Evolutionary conservation across 2,888 invertebrate genomes (phyloP).

Genomic region (Argyresthia albistria): DNA sequence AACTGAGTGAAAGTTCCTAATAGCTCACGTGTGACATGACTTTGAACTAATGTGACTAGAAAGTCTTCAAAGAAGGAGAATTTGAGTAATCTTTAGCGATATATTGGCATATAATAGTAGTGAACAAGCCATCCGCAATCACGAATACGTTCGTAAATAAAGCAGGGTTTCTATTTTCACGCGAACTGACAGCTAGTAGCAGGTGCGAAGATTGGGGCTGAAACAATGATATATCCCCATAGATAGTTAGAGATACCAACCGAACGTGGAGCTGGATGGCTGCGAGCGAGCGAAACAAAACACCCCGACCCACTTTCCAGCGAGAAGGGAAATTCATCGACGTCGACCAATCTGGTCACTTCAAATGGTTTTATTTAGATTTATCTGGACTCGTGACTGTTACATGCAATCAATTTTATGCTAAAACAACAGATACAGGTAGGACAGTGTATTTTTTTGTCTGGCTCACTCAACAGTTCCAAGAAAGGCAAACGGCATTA

Average conservation of each 20-base stretch:
- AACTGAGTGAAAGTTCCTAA: too few species aligned
- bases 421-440: too few species aligned
- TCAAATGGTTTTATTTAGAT: background rate
- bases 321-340: conserved; percentile 48
- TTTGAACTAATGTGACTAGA: too few species aligned
- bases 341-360: conserved; percentile 13
- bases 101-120: too few species aligned
- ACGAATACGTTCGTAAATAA: conserved; percentile 12
- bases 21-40: too few species aligned
- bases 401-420: too few species aligned
- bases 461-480: too few species aligned
- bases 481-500: background rate
- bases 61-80: too few species aligned
- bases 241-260: background rate
- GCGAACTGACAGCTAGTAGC: conserved; percentile 16
- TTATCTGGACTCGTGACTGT: too few species aligned
- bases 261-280: background rate
- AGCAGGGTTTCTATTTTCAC: conserved; percentile 17
- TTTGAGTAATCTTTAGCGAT: too few species aligned
- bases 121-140: background rate
- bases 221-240: background rate
- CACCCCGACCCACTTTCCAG: conserved; percentile 53
- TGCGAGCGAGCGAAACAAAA: conserved; percentile 33
- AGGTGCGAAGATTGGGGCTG: conserved; percentile 18
- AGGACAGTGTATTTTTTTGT: too few species aligned